Evolutionary conservation across 2,888 invertebrate species (phyloP), one percentile per base, ranked within the genome.

Genomic region (Lepidocyrtinus sp.): DNA sequence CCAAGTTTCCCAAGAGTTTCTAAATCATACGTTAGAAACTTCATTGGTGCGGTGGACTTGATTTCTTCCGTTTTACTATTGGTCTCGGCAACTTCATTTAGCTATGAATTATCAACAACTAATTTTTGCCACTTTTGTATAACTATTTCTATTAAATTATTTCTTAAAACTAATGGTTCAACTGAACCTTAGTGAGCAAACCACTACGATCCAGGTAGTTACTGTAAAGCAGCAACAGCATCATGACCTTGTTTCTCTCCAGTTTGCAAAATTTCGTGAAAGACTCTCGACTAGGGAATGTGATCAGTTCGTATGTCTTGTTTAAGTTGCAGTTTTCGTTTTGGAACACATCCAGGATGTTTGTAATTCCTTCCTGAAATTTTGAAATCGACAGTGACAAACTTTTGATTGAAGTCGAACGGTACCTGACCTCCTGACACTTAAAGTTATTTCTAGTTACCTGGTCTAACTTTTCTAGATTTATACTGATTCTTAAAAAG

Each of bases 401-500:
- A n/a, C n/a, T n/a, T n/a, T n/a, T n/a, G n/a, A n/a, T n/a, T n/a
- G n/a, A n/a, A n/a, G n/a, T n/a, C n/a, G n/a, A n/a, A n/a, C n/a
- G n/a, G n/a, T n/a, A n/a, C n/a, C n/a, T n/a, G n/a, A n/a, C n/a
- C n/a, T n/a, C n/a, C n/a, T n/a, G n/a, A n/a, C n/a, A n/a, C n/a
- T n/a, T n/a, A n/a, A n/a, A n/a, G n/a, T n/a, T n/a, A n/a, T n/a
- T n/a, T n/a, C n/a, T n/a, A n/a, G 62, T 22, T 71, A 84, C 84
- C 61, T 70, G 65, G 17, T 75, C 76, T 5, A 82, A 45, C 46
- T 81, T 77, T n/a, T 85, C 74, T n/a, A 84, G 61, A 67, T 83
- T 68, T 7, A 86, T 46, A 17, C 72, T 75, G 0, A 81, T 74
- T 22, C 83, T 69, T 36, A 86, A 36, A n/a, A 82, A 72, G 19